Percentiles rank a stretch among this genome's conserved stretches.
These are phyloP conservation scores for Chironomus striatipennis DNA, from an alignment of 1,140 invertebrate genomes.

Conservation along the genomic window DNA sequence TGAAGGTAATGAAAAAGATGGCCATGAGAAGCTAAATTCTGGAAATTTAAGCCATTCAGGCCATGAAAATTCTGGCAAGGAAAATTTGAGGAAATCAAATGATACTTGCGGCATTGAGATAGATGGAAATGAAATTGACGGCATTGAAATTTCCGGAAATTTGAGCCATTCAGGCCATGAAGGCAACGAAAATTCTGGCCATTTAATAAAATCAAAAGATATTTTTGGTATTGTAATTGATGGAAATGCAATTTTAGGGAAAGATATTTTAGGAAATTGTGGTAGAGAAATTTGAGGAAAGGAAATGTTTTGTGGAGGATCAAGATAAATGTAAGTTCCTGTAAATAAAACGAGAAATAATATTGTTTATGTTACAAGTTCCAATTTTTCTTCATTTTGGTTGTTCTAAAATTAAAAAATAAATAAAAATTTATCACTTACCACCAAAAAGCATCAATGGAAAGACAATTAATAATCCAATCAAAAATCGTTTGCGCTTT, in stretches of 20 bases:
- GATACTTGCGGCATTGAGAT: background rate
- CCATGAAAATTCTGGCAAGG: background rate
- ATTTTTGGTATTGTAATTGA: background rate
- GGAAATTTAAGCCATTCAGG: background rate
- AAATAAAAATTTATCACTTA: constrained; percentile 35
- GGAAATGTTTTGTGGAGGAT: background rate
- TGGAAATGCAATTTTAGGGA: background rate
- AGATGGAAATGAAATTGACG: background rate
- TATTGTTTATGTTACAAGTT: background rate
- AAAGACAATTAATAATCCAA: constrained; percentile 40
- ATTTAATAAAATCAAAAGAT: background rate
- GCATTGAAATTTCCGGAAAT: background rate
- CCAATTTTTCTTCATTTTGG: background rate
- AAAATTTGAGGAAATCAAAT: background rate
- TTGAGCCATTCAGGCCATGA: background rate
- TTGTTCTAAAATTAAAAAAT: background rate
- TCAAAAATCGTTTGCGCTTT: constrained; percentile 36
- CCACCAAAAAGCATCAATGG: constrained; percentile 42
- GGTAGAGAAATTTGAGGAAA: background rate
- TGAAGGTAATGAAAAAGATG: background rate
- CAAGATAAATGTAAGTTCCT: constrained; percentile 22
- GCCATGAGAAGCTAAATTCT: background rate
- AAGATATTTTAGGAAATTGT: background rate
- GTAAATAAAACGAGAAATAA: constrained; percentile 4
- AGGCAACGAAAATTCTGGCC: background rate